Evolutionary conservation across 2,888 invertebrate genomes (phyloP).

Genomic region (Cephus nigrinus): DNA sequence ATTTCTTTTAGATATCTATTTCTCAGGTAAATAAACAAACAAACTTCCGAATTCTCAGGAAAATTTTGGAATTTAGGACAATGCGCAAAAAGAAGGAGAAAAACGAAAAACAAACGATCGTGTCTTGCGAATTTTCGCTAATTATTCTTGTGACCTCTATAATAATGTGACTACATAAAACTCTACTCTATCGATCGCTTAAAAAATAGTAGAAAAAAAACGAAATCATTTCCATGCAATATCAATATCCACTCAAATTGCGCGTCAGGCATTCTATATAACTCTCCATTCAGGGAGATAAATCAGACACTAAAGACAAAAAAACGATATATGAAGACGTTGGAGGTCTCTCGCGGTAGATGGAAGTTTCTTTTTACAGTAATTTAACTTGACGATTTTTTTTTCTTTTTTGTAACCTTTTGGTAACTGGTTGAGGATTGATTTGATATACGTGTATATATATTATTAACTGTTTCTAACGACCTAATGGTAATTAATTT

Average conservation of each 20-base stretch:
- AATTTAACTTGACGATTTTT: conserved; percentile 51
- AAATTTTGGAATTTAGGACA: neutral
- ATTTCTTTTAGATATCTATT: neutral
- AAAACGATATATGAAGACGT: neutral
- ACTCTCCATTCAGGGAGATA: neutral
- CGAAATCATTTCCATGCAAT: neutral
- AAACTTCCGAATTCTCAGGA: conserved; percentile 3
- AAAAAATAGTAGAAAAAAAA: neutral
- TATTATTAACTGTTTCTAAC: conserved; percentile 55
- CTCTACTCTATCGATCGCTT: neutral
- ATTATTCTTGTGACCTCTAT: neutral
- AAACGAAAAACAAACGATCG: neutral
- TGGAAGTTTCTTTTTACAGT: conserved; percentile 49
- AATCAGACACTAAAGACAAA: neutral
- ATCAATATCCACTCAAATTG: neutral
- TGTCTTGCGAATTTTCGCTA: neutral
- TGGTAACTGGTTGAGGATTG: conserved; percentile 58
- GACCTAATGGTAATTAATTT: conserved; percentile 53
- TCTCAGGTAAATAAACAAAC: neutral
- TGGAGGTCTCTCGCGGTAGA: conserved; percentile 45
- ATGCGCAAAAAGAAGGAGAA: neutral
- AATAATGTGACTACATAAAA: neutral
- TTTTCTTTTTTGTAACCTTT: conserved; percentile 43
- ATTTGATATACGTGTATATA: conserved; percentile 53
- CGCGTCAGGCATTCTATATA: neutral